Conservation (phyloP, 2,113 vertebrate genomes). For the Gorsachius goisagi region DNA sequence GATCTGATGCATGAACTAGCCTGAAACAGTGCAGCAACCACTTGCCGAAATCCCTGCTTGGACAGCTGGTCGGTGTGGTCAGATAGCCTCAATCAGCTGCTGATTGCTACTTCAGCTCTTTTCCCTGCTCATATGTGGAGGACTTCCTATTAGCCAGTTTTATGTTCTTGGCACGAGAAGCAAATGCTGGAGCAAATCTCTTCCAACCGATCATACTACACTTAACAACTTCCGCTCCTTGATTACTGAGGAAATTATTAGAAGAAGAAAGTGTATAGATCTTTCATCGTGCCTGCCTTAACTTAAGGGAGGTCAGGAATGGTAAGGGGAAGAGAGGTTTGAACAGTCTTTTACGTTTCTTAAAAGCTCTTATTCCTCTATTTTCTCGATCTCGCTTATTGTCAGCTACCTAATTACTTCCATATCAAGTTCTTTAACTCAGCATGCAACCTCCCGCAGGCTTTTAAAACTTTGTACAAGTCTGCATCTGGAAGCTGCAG, state of each 20-base stretch:
- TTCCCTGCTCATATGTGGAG: background rate
- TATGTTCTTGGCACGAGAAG: constrained; percentile 78
- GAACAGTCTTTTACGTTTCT: constrained; percentile 83
- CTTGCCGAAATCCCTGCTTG: background rate
- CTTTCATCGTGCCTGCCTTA: constrained; percentile 83
- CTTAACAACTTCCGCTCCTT: constrained; percentile 84
- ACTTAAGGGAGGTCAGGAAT: constrained; percentile 82
- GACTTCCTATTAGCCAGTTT: constrained; percentile 12
- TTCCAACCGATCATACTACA: constrained; percentile 79
- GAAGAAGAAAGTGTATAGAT: constrained; percentile 86
- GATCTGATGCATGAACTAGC: background rate
- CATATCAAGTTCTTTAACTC: constrained; percentile 73
- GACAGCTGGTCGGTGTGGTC: background rate
- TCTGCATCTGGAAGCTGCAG: background rate
- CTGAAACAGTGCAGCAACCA: background rate
- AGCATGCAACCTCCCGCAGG: background rate
- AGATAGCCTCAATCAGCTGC: background rate
- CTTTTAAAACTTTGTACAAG: background rate
- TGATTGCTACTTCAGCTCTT: background rate
- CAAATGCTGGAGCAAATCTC: constrained; percentile 81
- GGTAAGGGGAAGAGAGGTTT: constrained; percentile 76
- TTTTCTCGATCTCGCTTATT: constrained; percentile 80
- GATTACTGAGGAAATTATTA: constrained; percentile 93
- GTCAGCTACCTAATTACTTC: constrained; percentile 81
- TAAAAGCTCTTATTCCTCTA: constrained; percentile 79